These are phyloP conservation scores for Dromaius novaehollandiae DNA, from an alignment of 2,113 vertebrate species.

Conservation along the genomic window DNA sequence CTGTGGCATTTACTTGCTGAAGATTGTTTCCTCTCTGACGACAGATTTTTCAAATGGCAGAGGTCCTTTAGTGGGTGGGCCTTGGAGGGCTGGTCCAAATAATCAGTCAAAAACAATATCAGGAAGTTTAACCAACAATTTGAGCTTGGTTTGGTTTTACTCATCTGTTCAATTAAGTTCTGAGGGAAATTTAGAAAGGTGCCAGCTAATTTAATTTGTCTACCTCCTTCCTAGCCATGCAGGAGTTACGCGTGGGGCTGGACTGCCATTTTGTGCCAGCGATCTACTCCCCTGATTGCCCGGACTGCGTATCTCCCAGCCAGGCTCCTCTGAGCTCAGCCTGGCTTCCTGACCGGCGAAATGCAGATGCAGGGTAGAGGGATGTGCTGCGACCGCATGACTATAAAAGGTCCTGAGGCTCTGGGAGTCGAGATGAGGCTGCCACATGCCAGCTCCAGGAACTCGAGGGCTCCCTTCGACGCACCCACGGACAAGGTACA, in stretches of 20 bases:
- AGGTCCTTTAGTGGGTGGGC: conserved; percentile 22
- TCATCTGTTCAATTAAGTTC: neutral
- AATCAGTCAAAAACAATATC: conserved; percentile 56
- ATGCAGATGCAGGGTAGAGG: rapidly evolving
- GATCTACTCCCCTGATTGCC: neutral
- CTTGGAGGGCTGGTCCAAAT: conserved; percentile 35
- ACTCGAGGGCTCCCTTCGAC: neutral
- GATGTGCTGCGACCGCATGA: neutral
- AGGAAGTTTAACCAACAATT: conserved; percentile 15
- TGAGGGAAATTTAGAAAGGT: neutral
- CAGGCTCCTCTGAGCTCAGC: neutral
- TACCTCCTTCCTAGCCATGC: neutral
- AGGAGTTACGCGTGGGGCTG: neutral
- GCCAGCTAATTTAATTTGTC: neutral
- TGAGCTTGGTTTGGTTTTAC: neutral
- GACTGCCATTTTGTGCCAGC: neutral
- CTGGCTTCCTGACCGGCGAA: neutral
- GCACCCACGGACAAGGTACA: neutral
- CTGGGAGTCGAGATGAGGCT: neutral
- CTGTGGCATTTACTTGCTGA: neutral
- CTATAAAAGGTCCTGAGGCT: neutral
- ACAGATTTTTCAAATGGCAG: conserved; percentile 28
- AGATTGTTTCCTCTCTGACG: conserved; percentile 53
- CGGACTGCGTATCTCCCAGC: neutral
- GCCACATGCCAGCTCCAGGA: neutral